Conservation (phyloP, 2,888 invertebrate species). For the Hydriomena furcata region DNA sequence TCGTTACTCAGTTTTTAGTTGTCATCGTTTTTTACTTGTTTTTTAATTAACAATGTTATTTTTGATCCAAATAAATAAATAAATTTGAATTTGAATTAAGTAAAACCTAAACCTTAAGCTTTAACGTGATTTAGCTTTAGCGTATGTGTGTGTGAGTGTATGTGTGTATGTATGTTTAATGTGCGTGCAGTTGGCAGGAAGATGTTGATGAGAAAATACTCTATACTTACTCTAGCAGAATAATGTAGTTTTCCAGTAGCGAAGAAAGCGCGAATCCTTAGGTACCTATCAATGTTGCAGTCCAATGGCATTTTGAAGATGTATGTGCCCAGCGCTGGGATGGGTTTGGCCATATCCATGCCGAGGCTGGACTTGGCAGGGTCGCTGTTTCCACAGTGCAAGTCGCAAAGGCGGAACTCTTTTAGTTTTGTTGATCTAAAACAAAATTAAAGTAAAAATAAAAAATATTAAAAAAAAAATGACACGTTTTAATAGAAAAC, state of each 20-base stretch:
- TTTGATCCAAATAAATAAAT: too few species aligned
- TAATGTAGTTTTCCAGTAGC: constrained; percentile 43
- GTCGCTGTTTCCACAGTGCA: constrained; percentile 57
- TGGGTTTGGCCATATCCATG: constrained; percentile 57
- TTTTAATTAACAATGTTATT: too few species aligned
- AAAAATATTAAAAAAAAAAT: neutral
- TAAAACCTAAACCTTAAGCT: too few species aligned
- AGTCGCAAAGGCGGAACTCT: constrained; percentile 68
- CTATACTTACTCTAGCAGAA: constrained; percentile 33
- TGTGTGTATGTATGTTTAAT: too few species aligned
- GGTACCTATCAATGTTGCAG: constrained; percentile 60
- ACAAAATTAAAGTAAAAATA: neutral
- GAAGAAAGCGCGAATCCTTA: constrained; percentile 62
- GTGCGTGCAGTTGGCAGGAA: too few species aligned
- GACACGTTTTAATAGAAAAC: too few species aligned
- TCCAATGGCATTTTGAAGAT: constrained; percentile 60
- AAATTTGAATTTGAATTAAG: too few species aligned
- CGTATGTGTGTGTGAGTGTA: too few species aligned
- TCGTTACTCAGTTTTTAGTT: too few species aligned
- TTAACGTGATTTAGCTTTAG: too few species aligned
- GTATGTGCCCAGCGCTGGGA: constrained; percentile 51
- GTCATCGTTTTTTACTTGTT: too few species aligned
- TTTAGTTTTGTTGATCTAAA: constrained; percentile 63
- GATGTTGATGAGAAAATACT: too few species aligned
- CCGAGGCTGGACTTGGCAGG: constrained; percentile 51